These are phyloP conservation scores for Euzophera pinguis DNA, from an alignment of 2,888 invertebrate genomes.

Conservation along the genomic window DNA sequence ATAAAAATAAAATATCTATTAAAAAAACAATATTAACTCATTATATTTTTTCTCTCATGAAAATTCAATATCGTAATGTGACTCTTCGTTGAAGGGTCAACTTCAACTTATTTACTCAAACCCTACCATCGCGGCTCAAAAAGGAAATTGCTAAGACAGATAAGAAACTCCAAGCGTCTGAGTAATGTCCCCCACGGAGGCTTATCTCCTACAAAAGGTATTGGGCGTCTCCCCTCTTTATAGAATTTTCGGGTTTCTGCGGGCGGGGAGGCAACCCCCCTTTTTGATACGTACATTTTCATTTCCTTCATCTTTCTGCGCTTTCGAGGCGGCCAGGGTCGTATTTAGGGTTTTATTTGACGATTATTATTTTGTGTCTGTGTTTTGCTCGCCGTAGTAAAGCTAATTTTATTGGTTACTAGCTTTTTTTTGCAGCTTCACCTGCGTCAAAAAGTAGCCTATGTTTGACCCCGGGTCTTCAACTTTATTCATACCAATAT, in stretches of 20 bases:
- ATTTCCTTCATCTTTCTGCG: slow-evolving; percentile 80
- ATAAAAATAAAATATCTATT: too few species aligned
- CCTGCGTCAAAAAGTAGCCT: too few species aligned
- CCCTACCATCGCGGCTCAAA: slow-evolving; percentile 29
- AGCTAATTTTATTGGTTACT: too few species aligned
- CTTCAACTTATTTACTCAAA: slow-evolving; percentile 9
- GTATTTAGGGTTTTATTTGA: slow-evolving; percentile 33
- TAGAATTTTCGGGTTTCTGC: slow-evolving; percentile 70
- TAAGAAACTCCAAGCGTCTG: slow-evolving; percentile 71
- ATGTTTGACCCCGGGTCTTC: too few species aligned
- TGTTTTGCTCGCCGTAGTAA: too few species aligned
- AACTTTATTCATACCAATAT: too few species aligned
- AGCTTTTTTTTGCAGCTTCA: too few species aligned
- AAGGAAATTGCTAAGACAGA: slow-evolving; percentile 67
- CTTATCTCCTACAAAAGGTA: slow-evolving; percentile 75
- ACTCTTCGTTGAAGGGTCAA: too few species aligned
- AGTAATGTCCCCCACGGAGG: slow-evolving; percentile 57
- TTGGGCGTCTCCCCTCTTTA: slow-evolving; percentile 66
- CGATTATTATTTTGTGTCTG: too few species aligned
- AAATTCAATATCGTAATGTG: too few species aligned
- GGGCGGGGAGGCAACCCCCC: slow-evolving; percentile 51
- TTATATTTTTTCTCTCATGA: too few species aligned
- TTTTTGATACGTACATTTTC: slow-evolving; percentile 79
- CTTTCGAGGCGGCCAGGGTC: slow-evolving; percentile 54
- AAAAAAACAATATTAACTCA: not conserved